Conservation (phyloP, 2,113 vertebrate species). For the Mesembrinibis cayennensis region DNA sequence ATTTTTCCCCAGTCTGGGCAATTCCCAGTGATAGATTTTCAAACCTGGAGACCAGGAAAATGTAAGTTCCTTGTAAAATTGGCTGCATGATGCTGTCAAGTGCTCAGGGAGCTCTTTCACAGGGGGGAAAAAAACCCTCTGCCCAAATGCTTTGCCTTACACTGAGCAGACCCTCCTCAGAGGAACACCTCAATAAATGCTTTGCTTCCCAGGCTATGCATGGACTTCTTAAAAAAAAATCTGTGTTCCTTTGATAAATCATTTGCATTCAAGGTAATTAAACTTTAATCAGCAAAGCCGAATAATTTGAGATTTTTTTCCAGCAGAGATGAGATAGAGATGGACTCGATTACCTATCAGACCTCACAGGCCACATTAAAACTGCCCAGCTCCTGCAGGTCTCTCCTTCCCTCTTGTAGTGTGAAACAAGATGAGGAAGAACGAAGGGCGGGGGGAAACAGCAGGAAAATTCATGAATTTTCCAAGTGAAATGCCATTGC, state of each 20-base stretch:
- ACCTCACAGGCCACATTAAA: neutral
- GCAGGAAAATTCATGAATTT: neutral
- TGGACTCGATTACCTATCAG: neutral
- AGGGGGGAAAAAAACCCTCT: neutral
- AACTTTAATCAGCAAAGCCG: constrained; percentile 5
- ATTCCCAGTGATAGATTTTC: neutral
- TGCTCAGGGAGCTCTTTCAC: neutral
- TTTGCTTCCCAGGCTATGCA: neutral
- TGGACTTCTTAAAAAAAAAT: neutral
- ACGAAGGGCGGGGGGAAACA: fast-evolving
- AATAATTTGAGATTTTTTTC: neutral
- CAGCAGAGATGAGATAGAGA: neutral
- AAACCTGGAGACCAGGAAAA: neutral
- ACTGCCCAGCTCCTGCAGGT: neutral
- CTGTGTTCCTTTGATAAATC: neutral
- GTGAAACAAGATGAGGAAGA: neutral
- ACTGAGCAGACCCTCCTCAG: neutral
- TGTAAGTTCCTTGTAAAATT: neutral
- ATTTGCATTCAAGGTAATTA: constrained; percentile 19
- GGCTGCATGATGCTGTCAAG: neutral
- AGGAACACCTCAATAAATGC: neutral
- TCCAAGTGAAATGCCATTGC: neutral
- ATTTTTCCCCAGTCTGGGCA: neutral
- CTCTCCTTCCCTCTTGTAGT: neutral
- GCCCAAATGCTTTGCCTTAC: neutral